phyloP scores from a whole-genome alignment of 1,140 invertebrate species.

The Drosophila lini region DNA sequence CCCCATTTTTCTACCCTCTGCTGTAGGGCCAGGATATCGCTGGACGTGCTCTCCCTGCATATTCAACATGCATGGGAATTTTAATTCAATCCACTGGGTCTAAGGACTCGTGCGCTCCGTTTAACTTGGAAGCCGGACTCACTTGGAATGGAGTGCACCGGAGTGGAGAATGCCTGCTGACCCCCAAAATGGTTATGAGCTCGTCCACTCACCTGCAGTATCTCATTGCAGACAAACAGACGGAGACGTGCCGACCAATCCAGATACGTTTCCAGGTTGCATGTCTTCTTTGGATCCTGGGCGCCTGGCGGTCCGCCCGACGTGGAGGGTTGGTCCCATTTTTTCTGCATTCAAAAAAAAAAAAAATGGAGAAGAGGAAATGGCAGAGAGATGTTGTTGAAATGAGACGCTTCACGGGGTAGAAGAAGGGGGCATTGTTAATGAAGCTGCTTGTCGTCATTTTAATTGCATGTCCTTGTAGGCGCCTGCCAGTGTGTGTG shows the following conservation, averaged over 20 bases:
- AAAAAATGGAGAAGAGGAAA: not conserved
- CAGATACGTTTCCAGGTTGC: constrained; percentile 83
- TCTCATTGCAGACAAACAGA: constrained; percentile 83
- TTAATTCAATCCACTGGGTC: constrained; percentile 69
- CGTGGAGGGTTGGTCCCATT: constrained; percentile 77
- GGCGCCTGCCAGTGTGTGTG: not conserved
- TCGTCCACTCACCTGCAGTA: constrained; percentile 77
- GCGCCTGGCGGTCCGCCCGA: constrained; percentile 70
- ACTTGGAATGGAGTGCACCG: not conserved
- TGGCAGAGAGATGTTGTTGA: constrained; percentile 28
- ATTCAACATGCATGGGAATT: constrained; percentile 66
- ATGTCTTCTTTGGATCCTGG: constrained; percentile 83
- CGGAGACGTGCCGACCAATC: constrained; percentile 83
- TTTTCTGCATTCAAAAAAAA: constrained; percentile 62
- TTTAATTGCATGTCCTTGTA: constrained; percentile 71
- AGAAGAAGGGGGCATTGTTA: constrained; percentile 50
- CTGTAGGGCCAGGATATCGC: constrained; percentile 9
- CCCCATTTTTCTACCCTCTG: not conserved
- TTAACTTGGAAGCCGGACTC: constrained; percentile 33
- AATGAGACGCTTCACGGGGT: constrained; percentile 15
- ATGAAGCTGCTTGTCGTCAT: constrained; percentile 76
- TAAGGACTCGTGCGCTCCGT: constrained; percentile 62
- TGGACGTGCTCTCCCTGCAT: constrained; percentile 48
- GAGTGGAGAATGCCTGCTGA: not conserved
- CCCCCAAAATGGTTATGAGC: constrained; percentile 38